A percentile compares a stretch with the other conserved stretches of the same genome.
Conservation (phyloP, 2,113 vertebrate species). For the Myanophis thanlyinensis region DNA sequence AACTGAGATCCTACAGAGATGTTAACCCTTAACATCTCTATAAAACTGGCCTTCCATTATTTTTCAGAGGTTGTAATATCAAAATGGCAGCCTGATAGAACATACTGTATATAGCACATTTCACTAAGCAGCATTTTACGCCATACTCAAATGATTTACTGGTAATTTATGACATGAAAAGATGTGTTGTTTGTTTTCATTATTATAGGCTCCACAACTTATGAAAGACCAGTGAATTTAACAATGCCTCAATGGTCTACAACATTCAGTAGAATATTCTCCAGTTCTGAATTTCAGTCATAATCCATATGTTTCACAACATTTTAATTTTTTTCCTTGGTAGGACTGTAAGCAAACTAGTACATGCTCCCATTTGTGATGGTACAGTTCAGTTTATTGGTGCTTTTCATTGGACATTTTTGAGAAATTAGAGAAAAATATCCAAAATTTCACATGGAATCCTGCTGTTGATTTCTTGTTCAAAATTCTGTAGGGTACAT, state of each 20-base stretch:
- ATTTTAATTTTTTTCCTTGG: background rate
- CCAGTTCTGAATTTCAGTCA: background rate
- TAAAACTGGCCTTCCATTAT: background rate
- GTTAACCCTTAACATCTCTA: background rate
- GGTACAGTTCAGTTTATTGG: background rate
- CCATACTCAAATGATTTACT: background rate
- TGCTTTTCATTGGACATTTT: background rate
- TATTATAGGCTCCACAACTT: background rate
- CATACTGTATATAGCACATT: background rate
- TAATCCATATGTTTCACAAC: background rate
- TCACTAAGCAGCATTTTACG: background rate
- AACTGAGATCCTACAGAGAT: background rate
- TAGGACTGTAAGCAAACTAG: background rate
- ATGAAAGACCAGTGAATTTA: background rate
- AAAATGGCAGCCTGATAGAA: background rate
- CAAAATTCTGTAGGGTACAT: background rate
- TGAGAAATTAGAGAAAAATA: background rate
- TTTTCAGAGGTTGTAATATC: background rate
- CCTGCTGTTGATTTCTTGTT: background rate
- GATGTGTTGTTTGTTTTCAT: background rate
- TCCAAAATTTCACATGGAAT: background rate
- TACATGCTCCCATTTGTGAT: background rate
- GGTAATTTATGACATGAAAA: background rate
- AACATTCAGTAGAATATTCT: background rate
- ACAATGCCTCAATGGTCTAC: background rate